These are phyloP conservation scores for Tigriopus japonicus DNA, from an alignment of 1,140 invertebrate genomes.

Conservation along the genomic window DNA sequence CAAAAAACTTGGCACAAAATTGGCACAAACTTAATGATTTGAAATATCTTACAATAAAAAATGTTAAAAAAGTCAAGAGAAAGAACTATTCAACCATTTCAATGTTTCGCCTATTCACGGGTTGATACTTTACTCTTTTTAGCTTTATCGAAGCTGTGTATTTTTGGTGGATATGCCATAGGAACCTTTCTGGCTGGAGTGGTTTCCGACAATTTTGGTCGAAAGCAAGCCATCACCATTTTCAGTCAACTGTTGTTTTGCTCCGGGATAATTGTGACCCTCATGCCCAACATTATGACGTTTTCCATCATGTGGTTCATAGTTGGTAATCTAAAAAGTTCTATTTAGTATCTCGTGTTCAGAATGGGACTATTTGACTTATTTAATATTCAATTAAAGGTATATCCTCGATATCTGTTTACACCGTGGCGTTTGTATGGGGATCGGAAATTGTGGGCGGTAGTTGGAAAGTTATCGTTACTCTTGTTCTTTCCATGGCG, in stretches of 20 bases:
- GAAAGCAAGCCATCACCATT: not conserved
- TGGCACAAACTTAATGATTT: too few species aligned
- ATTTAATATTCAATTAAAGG: not conserved
- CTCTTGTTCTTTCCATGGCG: not conserved
- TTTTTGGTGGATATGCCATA: not conserved
- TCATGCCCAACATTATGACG: not conserved
- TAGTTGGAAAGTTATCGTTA: not conserved
- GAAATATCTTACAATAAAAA: too few species aligned
- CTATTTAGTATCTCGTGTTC: not conserved
- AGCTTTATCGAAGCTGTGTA: not conserved
- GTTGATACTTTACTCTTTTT: too few species aligned
- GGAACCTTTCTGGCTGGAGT: not conserved
- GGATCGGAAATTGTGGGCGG: not conserved
- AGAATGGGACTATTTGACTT: not conserved
- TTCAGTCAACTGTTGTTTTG: not conserved
- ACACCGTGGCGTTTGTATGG: not conserved
- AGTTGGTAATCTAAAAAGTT: not conserved
- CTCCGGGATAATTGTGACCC: not conserved
- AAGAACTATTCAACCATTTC: too few species aligned
- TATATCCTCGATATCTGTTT: not conserved
- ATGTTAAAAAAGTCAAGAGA: too few species aligned
- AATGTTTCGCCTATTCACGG: too few species aligned
- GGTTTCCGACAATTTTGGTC: not conserved
- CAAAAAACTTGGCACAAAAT: too few species aligned
- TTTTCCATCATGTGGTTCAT: not conserved